These are phyloP conservation scores for Trachythela sp. DNA, from an alignment of 64 coral and sea anemone species.

Conservation along the genomic window DNA sequence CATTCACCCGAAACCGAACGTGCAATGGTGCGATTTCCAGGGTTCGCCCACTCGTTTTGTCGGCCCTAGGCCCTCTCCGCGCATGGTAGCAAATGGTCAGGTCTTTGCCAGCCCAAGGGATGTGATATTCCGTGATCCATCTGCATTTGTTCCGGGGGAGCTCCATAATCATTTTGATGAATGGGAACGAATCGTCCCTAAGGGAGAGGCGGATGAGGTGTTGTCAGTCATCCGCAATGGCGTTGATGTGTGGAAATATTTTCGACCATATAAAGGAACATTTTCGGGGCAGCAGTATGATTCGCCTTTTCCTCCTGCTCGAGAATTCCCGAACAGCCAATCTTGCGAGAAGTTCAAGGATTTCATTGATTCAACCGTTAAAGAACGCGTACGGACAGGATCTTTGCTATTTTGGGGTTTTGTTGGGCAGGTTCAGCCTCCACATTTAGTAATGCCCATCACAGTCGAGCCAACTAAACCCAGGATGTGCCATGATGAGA, in stretches of 20 bases:
- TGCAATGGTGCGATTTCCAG: neutral
- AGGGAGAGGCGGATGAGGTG: neutral
- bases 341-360: neutral
- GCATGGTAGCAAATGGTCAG: neutral
- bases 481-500: neutral
- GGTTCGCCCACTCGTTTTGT: neutral
- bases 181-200: neutral
- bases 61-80: neutral
- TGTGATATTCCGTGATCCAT: neutral
- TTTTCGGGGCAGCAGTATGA: neutral
- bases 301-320: neutral
- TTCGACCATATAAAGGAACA: neutral
- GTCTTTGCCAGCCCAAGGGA: neutral
- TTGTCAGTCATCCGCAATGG: neutral
- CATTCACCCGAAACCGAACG: neutral
- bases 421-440: neutral
- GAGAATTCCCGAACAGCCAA: neutral
- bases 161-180: neutral
- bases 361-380: neutral
- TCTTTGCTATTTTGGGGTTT: neutral
- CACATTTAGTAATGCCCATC: constrained; percentile 11
- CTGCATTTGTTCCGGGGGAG: neutral
- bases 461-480: neutral
- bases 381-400: neutral
- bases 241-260: neutral